Conservation (phyloP, 1,140 invertebrate species). For the Drosophila albomicans region DNA sequence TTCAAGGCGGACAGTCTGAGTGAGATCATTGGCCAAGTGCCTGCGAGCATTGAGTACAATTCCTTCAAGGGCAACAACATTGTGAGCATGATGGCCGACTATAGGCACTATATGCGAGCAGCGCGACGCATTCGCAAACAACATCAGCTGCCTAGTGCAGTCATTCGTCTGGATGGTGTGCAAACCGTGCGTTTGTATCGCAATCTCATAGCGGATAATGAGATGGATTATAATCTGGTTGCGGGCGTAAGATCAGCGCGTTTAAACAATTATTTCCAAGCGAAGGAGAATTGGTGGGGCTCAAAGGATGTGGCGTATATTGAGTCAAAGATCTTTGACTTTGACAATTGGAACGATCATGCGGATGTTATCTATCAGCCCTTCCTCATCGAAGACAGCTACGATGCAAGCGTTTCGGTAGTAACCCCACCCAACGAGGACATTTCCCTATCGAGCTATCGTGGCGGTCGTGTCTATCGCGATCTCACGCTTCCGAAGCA, state of each 20-base stretch:
- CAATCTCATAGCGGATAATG: conserved; percentile 96
- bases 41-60: conserved; percentile 92
- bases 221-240: conserved; percentile 95
- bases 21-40: conserved; percentile 94
- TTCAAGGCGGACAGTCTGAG: conserved; percentile 96
- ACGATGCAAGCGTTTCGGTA: conserved; percentile 91
- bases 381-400: conserved; percentile 91
- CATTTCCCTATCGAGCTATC: conserved; percentile 86
- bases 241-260: conserved; percentile 96
- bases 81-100: conserved; percentile 59
- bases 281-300: conserved; percentile 98
- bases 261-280: conserved; percentile 94
- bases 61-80: conserved; percentile 91
- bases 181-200: conserved; percentile 96
- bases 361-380: conserved; percentile 96
- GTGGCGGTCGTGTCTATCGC: conserved; percentile 93
- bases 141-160: conserved; percentile 89
- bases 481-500: conserved; percentile 90
- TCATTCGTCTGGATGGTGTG: conserved; percentile 96
- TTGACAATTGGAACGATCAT: conserved; percentile 99
- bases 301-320: conserved; percentile 90
- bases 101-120: conserved; percentile 58
- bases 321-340: conserved; percentile 96
- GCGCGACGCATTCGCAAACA: conserved; percentile 51
- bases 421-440: conserved; percentile 85